Conservation (phyloP, 2,888 invertebrate species). For the Andrena trimmerana region DNA sequence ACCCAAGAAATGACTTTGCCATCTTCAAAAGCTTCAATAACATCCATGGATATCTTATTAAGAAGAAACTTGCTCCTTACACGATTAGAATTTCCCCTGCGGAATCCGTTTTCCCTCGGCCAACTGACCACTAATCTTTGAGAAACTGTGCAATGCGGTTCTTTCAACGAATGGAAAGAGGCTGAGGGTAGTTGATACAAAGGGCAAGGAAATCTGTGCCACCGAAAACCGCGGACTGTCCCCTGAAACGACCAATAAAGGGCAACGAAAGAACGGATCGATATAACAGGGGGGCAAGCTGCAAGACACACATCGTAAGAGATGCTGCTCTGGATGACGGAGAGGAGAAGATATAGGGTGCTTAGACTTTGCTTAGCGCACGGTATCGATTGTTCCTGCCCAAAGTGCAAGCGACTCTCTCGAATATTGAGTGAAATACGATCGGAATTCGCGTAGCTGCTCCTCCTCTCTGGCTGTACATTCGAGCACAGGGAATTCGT, state of each 20-base stretch:
- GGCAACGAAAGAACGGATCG: conserved; percentile 48
- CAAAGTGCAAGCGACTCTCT: conserved; percentile 44
- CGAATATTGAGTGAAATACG: conserved; percentile 46
- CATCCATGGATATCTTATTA: conserved; percentile 25
- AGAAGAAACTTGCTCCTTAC: background rate
- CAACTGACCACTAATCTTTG: conserved; percentile 30
- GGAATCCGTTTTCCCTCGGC: conserved; percentile 15
- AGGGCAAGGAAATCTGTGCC: conserved; percentile 48
- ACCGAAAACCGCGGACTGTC: conserved; percentile 47
- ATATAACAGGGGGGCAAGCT: conserved; percentile 30
- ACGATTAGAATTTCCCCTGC: conserved; percentile 2
- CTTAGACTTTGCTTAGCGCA: conserved; percentile 20
- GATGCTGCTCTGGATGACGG: background rate
- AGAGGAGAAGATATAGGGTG: conserved; percentile 26
- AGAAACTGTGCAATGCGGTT: conserved; percentile 60
- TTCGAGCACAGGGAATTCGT: conserved; percentile 20
- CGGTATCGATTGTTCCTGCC: conserved; percentile 39
- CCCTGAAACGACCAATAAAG: conserved; percentile 39
- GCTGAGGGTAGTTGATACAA: conserved; percentile 28
- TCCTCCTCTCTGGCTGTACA: background rate
- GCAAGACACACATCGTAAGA: conserved; percentile 12
- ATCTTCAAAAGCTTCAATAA: conserved; percentile 12
- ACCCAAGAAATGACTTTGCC: no score
- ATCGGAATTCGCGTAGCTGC: conserved; percentile 50
- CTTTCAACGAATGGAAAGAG: conserved; percentile 31